phyloP scores from a whole-genome alignment of 2,797 vertebrate species.

The Anguilla pacifica region DNA sequence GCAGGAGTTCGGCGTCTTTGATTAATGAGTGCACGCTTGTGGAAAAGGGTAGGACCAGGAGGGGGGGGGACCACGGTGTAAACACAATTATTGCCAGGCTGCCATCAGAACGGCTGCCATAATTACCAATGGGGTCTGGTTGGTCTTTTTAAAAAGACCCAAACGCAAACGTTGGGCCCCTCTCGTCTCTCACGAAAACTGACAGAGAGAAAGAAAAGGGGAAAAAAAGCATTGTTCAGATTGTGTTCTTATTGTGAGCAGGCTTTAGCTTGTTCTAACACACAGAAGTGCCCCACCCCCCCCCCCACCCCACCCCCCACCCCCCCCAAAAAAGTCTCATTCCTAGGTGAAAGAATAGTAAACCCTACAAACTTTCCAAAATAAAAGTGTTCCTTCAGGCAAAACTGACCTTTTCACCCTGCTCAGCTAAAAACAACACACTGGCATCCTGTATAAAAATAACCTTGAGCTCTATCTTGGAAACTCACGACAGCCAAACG shows the following conservation, averaged over 20 bases:
- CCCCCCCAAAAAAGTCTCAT: neutral
- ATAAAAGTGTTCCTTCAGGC: conserved; percentile 67
- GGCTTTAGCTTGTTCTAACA: neutral
- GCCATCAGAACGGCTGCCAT: conserved; percentile 42
- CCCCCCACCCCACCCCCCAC: neutral
- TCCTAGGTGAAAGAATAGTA: conserved; percentile 24
- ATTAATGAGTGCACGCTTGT: conserved; percentile 76
- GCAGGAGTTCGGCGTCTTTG: conserved; percentile 74
- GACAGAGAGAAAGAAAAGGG: conserved; percentile 49
- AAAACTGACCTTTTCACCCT: conserved; percentile 78
- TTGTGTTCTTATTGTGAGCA: conserved; percentile 24
- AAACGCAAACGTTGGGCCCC: neutral
- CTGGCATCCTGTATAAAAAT: conserved; percentile 73
- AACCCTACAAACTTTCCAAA: conserved; percentile 63
- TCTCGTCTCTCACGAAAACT: neutral
- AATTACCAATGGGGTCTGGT: conserved; percentile 48
- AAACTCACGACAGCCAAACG: conserved; percentile 82
- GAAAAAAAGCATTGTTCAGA: conserved; percentile 44
- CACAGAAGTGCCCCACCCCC: neutral
- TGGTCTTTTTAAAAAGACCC: conserved; percentile 27
- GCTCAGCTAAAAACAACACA: conserved; percentile 69
- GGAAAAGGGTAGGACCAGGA: conserved; percentile 63
- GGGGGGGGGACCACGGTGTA: conserved; percentile 40
- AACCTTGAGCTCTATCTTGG: conserved; percentile 82
- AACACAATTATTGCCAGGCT: conserved; percentile 58